Evolutionary conservation across 2,888 invertebrate genomes (phyloP).

Genomic region (Rhyacophila evoluta): DNA sequence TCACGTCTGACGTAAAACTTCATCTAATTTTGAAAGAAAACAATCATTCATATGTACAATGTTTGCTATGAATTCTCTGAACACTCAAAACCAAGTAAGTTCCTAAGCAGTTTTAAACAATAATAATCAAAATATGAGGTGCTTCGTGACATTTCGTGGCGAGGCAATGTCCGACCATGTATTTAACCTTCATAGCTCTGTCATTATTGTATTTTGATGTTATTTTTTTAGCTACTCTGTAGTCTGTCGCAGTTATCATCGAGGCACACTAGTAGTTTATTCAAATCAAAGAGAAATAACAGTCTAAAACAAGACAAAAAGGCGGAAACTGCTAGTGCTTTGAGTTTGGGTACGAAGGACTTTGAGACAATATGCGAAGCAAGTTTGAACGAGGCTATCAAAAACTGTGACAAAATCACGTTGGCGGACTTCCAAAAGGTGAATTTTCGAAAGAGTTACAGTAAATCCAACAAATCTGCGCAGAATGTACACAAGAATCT

Average conservation of each 20-base stretch:
- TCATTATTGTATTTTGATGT: constrained; percentile 16
- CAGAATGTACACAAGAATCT: neutral
- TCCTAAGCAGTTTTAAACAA: constrained; percentile 28
- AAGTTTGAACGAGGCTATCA: constrained; percentile 63
- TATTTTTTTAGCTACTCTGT: constrained; percentile 68
- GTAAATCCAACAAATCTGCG: neutral
- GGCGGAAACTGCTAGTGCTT: constrained; percentile 58
- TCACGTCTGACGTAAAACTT: neutral
- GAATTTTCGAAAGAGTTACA: constrained; percentile 26
- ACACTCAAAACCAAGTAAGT: constrained; percentile 69
- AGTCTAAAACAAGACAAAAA: constrained; percentile 63
- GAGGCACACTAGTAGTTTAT: constrained; percentile 63
- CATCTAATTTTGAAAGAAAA: constrained; percentile 23
- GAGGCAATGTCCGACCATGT: constrained; percentile 32
- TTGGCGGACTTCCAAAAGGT: constrained; percentile 45
- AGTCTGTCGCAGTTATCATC: constrained; percentile 68
- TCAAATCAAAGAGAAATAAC: constrained; percentile 65
- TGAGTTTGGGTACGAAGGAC: constrained; percentile 45
- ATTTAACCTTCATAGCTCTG: constrained; percentile 43
- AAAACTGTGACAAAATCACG: constrained; percentile 62
- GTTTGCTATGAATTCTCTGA: constrained; percentile 71
- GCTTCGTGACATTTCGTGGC: constrained; percentile 38
- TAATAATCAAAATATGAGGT: constrained; percentile 30
- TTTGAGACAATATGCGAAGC: constrained; percentile 63
- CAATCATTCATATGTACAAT: constrained; percentile 69